phyloP scores from a whole-genome alignment of 1,140 invertebrate genomes.

The Bursaphelenchus mucronatus region DNA sequence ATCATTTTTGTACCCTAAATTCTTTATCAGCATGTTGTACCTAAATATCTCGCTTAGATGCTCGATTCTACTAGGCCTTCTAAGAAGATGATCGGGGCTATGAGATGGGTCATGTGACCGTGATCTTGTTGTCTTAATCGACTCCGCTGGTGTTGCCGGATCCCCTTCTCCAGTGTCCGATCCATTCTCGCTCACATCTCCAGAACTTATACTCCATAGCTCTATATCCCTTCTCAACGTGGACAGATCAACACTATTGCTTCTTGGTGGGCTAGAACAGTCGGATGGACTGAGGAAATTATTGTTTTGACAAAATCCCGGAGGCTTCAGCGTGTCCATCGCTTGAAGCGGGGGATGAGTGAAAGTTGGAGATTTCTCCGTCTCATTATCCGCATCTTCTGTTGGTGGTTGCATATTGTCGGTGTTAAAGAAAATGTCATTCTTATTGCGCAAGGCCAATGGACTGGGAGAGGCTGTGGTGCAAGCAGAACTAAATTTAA shows the following conservation, averaged over 20 bases:
- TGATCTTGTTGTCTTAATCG: conserved; percentile 50
- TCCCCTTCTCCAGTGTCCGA: conserved; percentile 27
- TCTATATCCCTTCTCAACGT: conserved; percentile 58
- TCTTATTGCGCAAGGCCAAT: not conserved
- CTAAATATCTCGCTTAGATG: conserved; percentile 59
- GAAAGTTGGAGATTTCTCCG: not conserved
- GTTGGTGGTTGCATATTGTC: conserved; percentile 5
- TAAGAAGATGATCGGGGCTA: conserved; percentile 44
- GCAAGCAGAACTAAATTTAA: conserved; percentile 17
- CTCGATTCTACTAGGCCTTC: conserved; percentile 57
- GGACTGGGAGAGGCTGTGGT: conserved; percentile 16
- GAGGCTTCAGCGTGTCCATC: conserved; percentile 54
- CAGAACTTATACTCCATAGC: conserved; percentile 53
- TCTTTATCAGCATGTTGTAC: conserved; percentile 26
- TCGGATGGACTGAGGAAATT: conserved; percentile 12
- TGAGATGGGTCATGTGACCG: conserved; percentile 54
- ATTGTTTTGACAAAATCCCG: conserved; percentile 26
- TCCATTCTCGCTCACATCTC: conserved; percentile 43
- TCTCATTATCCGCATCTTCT: conserved; percentile 4
- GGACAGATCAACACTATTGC: conserved; percentile 58
- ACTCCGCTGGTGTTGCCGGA: conserved; percentile 45
- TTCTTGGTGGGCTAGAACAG: conserved; percentile 44
- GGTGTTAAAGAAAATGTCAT: conserved; percentile 9
- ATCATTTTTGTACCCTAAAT: conserved; percentile 1
- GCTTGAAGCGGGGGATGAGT: conserved; percentile 19